Evolutionary conservation across 1,140 invertebrate genomes (phyloP).

Genomic region (Drosophila chauvacae): DNA sequence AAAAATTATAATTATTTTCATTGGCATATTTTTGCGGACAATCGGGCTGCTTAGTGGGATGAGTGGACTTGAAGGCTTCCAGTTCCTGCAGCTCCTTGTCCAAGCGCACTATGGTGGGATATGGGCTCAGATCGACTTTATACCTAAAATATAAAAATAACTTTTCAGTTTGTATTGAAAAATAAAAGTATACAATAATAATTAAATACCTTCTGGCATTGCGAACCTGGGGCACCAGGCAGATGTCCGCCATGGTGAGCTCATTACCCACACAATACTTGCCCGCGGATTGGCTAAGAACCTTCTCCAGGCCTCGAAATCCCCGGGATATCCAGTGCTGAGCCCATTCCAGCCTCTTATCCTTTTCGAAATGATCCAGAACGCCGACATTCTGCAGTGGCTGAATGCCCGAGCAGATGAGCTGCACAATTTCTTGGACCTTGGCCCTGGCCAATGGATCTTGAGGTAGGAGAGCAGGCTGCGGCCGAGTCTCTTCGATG

Average conservation of each 20-base stretch:
- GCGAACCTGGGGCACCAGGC: conserved; percentile 96
- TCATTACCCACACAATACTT: conserved; percentile 97
- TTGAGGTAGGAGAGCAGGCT: conserved; percentile 92
- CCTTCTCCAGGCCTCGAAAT: conserved; percentile 94
- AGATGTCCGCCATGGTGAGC: conserved; percentile 96
- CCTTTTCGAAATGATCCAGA: conserved; percentile 91
- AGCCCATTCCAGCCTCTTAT: conserved; percentile 94
- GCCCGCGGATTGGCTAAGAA: conserved; percentile 92
- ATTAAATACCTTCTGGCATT: conserved; percentile 90
- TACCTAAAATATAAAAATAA: conserved; percentile 87
- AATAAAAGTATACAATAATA: fast-evolving
- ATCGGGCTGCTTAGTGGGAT: conserved; percentile 95
- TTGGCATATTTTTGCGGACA: conserved; percentile 91
- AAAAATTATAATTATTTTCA: conserved; percentile 78
- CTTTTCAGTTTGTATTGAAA: too few relatives aligned
- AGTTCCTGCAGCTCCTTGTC: conserved; percentile 92
- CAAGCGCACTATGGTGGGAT: conserved; percentile 94
- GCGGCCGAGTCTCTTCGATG: conserved; percentile 94
- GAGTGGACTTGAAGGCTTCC: conserved; percentile 92
- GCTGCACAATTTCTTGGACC: conserved; percentile 88
- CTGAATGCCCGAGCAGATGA: conserved; percentile 96
- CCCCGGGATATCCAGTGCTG: conserved; percentile 95
- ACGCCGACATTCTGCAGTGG: conserved; percentile 96
- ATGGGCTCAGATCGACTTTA: conserved; percentile 93
- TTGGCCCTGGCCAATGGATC: conserved; percentile 93